Evolutionary conservation across 2,113 vertebrate species (phyloP), one percentile per base, ranked within the genome.

Genomic region (Phaethornis superciliosus): DNA sequence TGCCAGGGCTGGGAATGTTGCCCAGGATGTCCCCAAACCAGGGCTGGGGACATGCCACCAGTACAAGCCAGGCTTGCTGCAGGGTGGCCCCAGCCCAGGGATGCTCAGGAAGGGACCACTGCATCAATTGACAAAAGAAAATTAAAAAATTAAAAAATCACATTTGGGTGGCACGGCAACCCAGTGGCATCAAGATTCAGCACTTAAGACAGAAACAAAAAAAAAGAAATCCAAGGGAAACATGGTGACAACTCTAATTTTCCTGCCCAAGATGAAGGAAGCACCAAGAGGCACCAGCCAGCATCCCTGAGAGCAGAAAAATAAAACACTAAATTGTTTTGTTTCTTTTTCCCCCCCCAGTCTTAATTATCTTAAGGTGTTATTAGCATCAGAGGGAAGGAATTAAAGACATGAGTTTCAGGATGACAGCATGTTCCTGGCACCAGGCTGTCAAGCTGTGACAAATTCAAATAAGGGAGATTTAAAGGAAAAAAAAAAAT

Each of bases 341-440:
- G 68, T 51, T 28, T 28, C 21, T 12, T 3, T 65, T 51, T 32
- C 18, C 30, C 52, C 0, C 14, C 42, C 64, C 14, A 23, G 59
- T 40, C 81, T 93, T 95, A 95, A 95, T 96, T 68, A 91, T 96
- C 78, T 95, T 93, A 96, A 95, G 87, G 88, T 84, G 80, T 82
- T 88, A 93, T 95, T 92, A 94, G 88, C 88, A 95, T 92, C 81
- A 83, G 76, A 62, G 33, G 76, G 85, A 91, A 93, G 84, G 88
- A 95, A 96, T 96, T 91, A 96, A 85, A 78, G 64, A 92, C 72
- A 92, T 62, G 89, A 88, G 88, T 26, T 91, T 37, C 63, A 56
- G 62, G 85, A 94, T 90, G 94, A 93, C 93, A 82, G 79, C 2
- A 15, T 88, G 88, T 90, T 86, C 90, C 90, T 75, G 86, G 94